Conservation (phyloP, 2,888 invertebrate species). For the Euplagia quadripunctaria region DNA sequence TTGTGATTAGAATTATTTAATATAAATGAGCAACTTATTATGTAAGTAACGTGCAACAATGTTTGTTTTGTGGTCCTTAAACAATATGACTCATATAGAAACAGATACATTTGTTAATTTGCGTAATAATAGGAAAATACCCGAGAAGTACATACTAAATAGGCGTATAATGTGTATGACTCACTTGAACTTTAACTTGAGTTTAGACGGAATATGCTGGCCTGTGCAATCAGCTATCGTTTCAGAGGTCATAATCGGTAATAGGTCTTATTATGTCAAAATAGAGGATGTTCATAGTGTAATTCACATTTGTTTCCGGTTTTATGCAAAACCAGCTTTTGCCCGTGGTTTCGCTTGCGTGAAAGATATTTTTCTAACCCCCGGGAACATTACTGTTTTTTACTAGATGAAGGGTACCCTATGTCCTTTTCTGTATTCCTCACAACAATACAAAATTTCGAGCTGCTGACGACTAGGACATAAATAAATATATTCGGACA, state of each 20-base stretch:
- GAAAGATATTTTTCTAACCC: too few species aligned
- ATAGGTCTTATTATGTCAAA: background rate
- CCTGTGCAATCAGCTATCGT: background rate
- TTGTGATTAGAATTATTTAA: constrained; percentile 4
- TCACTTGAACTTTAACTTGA: background rate
- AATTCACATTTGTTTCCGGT: background rate
- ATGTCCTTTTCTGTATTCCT: too few species aligned
- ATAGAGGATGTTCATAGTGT: background rate
- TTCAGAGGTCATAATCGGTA: background rate
- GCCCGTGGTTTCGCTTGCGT: too few species aligned
- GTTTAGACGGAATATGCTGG: background rate
- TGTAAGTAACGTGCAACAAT: background rate
- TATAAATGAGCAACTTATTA: constrained; percentile 2
- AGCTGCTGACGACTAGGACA: too few species aligned
- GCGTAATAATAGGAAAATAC: constrained; percentile 1
- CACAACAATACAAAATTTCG: too few species aligned
- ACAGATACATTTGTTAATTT: background rate
- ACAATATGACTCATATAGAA: constrained; percentile 1
- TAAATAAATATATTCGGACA: too few species aligned
- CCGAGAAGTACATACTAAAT: background rate
- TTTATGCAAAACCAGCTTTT: background rate
- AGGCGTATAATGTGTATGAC: background rate
- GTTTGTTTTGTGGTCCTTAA: background rate
- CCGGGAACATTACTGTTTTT: too few species aligned
- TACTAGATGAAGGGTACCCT: too few species aligned